These are phyloP conservation scores for Harmothoe impar DNA, from an alignment of 2,888 invertebrate genomes.

Conservation along the genomic window DNA sequence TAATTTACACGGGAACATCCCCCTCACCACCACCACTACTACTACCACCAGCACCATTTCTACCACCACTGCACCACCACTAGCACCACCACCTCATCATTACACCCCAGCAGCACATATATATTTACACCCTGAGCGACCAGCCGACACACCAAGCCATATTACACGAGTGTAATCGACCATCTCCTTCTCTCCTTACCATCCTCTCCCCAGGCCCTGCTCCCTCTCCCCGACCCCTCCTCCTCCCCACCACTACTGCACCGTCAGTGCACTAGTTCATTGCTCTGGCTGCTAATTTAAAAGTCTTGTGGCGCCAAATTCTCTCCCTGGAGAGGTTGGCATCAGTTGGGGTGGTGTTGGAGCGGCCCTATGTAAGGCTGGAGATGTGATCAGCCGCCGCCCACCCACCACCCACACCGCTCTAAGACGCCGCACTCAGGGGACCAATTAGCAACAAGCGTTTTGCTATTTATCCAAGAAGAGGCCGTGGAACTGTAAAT, in stretches of 20 bases:
- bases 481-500: not conserved
- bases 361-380: not conserved
- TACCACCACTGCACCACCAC: not conserved
- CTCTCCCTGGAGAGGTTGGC: not conserved
- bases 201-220: not conserved
- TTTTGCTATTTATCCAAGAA: slow-evolving; percentile 15
- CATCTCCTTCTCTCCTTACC: not conserved
- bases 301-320: not conserved
- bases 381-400: not conserved
- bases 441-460: not conserved
- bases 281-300: not conserved
- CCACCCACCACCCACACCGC: not conserved
- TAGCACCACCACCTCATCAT: not conserved
- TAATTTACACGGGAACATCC: not conserved
- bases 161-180: not conserved
- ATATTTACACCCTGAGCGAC: not conserved
- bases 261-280: not conserved
- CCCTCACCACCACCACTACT: not conserved
- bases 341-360: too few relatives aligned
- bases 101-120: not conserved
- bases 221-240: not conserved
- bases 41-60: not conserved
- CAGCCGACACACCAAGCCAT: not conserved
- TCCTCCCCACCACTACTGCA: not conserved
- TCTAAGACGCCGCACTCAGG: not conserved